These are phyloP conservation scores for Teleopsis dalmanni DNA, from an alignment of 1,140 invertebrate species.

Conservation along the genomic window DNA sequence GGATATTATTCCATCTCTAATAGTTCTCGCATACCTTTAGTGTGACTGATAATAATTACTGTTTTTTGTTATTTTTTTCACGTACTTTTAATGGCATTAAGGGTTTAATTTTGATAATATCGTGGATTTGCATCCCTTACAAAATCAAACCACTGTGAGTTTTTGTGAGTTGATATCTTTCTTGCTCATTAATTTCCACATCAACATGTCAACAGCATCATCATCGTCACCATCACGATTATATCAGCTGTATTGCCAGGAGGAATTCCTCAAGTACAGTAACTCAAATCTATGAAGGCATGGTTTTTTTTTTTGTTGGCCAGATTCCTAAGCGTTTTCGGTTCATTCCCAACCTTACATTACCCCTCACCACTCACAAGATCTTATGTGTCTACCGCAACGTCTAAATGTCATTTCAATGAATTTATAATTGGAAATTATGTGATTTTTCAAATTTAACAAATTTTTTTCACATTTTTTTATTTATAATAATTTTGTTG, in stretches of 20 bases:
- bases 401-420: conserved; percentile 41
- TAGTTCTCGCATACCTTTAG: too few relatives aligned
- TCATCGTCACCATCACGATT: conserved; percentile 6
- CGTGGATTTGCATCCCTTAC: conserved; percentile 7
- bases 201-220: conserved; percentile 2
- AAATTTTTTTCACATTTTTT: too few relatives aligned
- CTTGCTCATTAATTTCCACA: conserved; percentile 23
- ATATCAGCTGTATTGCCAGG: too few relatives aligned
- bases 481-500: too few relatives aligned
- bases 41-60: too few relatives aligned
- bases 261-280: too few relatives aligned
- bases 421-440: conserved; percentile 42
- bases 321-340: too few relatives aligned
- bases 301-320: too few relatives aligned
- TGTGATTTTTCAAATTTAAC: conserved; percentile 18
- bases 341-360: conserved; percentile 18
- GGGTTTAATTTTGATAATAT: conserved; percentile 6
- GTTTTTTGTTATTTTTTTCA: too few relatives aligned
- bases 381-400: conserved; percentile 5
- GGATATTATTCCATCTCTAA: too few relatives aligned
- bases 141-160: neutral
- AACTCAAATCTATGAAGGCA: too few relatives aligned
- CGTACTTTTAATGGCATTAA: too few relatives aligned
- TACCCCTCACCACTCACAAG: conserved; percentile 13
- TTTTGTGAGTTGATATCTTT: conserved; percentile 8